Conservation (phyloP, 1,140 invertebrate genomes). For the Oscheius sp. region DNA sequence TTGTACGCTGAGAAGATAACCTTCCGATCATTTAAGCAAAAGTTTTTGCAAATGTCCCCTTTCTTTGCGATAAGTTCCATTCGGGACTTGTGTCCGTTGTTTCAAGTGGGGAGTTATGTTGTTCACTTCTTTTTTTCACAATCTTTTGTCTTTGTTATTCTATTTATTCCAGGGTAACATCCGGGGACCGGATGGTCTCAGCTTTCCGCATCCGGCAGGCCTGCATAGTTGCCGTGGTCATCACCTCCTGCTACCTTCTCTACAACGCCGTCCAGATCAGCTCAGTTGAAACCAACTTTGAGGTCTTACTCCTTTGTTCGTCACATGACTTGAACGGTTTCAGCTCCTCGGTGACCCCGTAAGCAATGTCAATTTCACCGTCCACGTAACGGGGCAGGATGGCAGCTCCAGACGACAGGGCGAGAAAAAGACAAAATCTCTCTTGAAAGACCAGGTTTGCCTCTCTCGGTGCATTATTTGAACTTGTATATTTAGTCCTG, state of each 20-base stretch:
- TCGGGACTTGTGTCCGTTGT: too few species aligned
- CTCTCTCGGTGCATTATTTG: background rate
- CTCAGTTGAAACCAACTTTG: background rate
- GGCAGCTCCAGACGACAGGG: background rate
- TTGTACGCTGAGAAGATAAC: too few species aligned
- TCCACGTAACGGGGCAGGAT: background rate
- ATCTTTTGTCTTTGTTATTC: too few species aligned
- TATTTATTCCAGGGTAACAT: too few species aligned
- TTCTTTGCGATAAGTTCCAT: too few species aligned
- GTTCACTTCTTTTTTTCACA: too few species aligned
- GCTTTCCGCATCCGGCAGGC: background rate
- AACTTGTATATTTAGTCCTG: constrained; percentile 20
- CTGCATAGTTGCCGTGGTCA: constrained; percentile 1
- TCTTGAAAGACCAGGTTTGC: background rate
- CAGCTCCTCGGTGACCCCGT: background rate
- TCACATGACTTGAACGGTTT: background rate
- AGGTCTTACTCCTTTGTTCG: background rate
- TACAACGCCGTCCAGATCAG: background rate
- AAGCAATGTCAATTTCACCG: background rate
- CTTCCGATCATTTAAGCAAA: too few species aligned
- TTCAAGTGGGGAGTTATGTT: too few species aligned
- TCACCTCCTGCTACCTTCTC: background rate
- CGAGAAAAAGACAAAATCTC: background rate
- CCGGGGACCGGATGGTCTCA: background rate
- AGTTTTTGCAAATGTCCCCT: too few species aligned